Evolutionary conservation across 2,888 invertebrate species (phyloP).

Genomic region (Cacoxenus indagator): DNA sequence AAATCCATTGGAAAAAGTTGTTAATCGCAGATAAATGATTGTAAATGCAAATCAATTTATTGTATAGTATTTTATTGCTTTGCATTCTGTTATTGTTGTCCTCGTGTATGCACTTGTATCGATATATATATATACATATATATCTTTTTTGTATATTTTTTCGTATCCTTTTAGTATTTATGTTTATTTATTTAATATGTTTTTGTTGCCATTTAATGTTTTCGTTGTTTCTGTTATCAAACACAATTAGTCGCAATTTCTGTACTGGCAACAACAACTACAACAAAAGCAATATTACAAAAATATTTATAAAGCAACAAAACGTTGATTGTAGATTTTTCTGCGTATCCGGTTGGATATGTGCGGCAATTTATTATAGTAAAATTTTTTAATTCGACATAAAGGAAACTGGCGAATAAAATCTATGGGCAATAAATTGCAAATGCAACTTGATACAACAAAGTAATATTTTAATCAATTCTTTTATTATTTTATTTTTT

Average conservation of each 20-base stretch:
- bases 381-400: neutral
- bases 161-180: neutral
- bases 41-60: constrained; percentile 1
- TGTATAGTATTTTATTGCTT: neutral
- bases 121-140: neutral
- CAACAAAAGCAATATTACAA: neutral
- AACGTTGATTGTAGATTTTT: neutral
- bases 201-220: neutral
- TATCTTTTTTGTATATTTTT: neutral
- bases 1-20: neutral
- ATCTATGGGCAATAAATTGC: neutral
- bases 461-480: neutral
- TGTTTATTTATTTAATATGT: neutral
- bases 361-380: neutral
- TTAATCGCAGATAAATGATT: constrained; percentile 9
- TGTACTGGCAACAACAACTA: neutral
- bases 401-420: neutral
- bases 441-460: neutral
- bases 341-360: neutral
- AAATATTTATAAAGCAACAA: neutral
- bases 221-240: neutral
- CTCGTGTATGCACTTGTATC: neutral
- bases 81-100: constrained; percentile 1
- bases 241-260: constrained; percentile 2
- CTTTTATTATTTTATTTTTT: neutral